These are phyloP conservation scores for Machimus atricapillus DNA, from an alignment of 2,888 invertebrate genomes.

Conservation along the genomic window DNA sequence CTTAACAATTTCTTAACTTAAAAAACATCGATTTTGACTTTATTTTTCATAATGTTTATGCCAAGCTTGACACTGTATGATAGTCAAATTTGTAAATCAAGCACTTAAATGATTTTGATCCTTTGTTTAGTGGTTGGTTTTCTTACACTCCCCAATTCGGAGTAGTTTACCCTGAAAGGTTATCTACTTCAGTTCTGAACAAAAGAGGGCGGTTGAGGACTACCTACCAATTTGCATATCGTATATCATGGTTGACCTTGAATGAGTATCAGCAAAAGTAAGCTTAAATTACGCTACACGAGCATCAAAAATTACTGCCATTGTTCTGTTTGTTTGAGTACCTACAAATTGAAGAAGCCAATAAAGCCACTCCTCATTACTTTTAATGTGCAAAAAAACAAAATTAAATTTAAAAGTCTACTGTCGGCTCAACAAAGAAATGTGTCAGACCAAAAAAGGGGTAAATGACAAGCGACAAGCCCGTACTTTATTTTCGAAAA, in stretches of 20 bases:
- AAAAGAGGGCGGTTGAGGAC: neutral
- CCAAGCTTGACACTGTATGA: too few relatives aligned
- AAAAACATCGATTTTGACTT: too few relatives aligned
- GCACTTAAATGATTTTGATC: too few relatives aligned
- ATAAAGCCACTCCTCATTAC: neutral
- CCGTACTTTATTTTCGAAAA: neutral
- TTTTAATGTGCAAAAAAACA: neutral
- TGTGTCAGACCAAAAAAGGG: neutral
- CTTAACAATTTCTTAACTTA: too few relatives aligned
- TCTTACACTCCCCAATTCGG: too few relatives aligned
- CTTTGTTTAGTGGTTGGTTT: too few relatives aligned
- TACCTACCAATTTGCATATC: neutral
- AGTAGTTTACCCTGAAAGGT: too few relatives aligned
- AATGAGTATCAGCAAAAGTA: neutral
- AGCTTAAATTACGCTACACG: neutral
- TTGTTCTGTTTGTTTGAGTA: neutral
- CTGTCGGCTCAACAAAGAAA: neutral
- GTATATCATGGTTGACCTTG: neutral
- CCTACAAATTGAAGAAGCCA: neutral
- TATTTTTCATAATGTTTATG: too few relatives aligned
- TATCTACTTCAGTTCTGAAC: neutral
- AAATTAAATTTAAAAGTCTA: neutral
- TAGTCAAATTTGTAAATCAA: too few relatives aligned
- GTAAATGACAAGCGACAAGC: neutral
- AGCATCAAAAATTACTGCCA: neutral